Evolutionary conservation across 2,888 invertebrate genomes (phyloP), one percentile per base, ranked within the genome.

Genomic region (Eristalis tenax): DNA sequence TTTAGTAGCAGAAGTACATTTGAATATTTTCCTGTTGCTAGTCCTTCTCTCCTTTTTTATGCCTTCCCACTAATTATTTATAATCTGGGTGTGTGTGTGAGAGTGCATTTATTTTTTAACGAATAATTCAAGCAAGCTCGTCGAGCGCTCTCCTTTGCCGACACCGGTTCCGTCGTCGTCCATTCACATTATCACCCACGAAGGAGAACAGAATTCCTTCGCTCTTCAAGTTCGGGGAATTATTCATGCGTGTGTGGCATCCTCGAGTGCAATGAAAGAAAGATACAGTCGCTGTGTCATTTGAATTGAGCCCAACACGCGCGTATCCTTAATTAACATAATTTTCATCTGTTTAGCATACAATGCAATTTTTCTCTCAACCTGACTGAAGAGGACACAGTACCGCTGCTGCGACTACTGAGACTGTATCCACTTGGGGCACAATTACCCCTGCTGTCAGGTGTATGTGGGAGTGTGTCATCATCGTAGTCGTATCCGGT

Each of bases 91-190:
- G 11, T 23, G 8, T 76, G 23, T 73, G 13, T 10, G 3, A n/a
- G 8, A 28, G 28, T 40, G 8, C 40, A 23, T 64, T 73, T 71
- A n/a, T 38, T 40, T 57, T 57, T 83, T 81, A 73, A 61, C 66
- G 83, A 70, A 86, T 86, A 86, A 83, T 83, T 86, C 83, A 79
- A 87, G 76, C 76, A 87, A 87, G 71, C n/a, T n/a, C n/a, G n/a
- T 70, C 78, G 59, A 4, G 28, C 28, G 28, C 28, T 28, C 28
- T 28, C 38, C 6, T 1, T 50, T 10, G 10, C 23, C 35, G 56
- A 5, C 35, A 8, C 35, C 35, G 10, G 32, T 4, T 4, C 35
- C 35, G 4, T 18, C 18, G 13, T 4, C 50, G n/a, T 59, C 59
- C 59, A 18, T 50, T 23, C 23, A 26, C 43, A 59, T 71, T 59